A percentile compares a stretch with the other conserved stretches of the same genome.
Evolutionary conservation across 2,113 vertebrate genomes (phyloP).

Genomic region (Psittacara wagleri): DNA sequence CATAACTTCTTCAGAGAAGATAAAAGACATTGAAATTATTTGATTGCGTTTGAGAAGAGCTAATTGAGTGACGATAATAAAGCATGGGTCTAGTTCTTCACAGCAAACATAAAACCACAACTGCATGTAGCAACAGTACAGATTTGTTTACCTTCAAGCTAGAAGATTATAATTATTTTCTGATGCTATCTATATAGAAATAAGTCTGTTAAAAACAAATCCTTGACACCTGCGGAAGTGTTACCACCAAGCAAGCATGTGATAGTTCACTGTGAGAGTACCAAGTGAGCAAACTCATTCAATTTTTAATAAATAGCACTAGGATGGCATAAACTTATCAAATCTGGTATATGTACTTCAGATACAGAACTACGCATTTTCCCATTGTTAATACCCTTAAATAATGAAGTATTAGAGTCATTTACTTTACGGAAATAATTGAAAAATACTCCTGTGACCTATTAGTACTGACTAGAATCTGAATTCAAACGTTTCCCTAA

Average conservation of each 20-base stretch:
- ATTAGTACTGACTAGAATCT: neutral
- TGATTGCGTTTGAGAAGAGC: neutral
- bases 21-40: neutral
- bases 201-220: neutral
- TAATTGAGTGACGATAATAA: neutral
- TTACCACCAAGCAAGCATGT: neutral
- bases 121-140: fast-evolving
- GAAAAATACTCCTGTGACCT: neutral
- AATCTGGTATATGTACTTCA: neutral
- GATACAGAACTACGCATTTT: neutral
- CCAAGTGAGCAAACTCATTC: neutral
- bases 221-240: neutral
- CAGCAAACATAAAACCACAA: neutral
- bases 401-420: neutral
- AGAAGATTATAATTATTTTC: neutral
- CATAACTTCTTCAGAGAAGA: neutral
- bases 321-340: neutral
- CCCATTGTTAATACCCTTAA: neutral
- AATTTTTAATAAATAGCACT: neutral
- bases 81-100: neutral
- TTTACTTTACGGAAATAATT: neutral
- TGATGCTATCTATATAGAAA: neutral
- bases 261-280: neutral
- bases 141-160: neutral
- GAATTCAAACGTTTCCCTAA: neutral